Conservation (phyloP, 2,113 vertebrate species). For the Centrocercus urophasianus region DNA sequence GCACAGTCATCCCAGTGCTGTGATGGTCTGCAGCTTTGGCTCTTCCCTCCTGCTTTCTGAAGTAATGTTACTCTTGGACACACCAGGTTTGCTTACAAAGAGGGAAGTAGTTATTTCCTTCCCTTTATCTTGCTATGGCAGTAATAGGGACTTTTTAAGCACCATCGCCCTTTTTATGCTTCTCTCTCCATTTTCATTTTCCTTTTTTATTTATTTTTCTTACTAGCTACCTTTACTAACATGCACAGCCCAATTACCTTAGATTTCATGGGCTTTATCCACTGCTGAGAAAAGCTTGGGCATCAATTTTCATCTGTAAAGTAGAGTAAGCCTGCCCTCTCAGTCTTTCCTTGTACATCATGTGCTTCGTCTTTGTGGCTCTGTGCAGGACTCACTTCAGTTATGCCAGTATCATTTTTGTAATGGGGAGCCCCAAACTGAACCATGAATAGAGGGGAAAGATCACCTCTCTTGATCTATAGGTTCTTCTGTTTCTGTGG, state of each 20-base stretch:
- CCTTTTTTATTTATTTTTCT: background rate
- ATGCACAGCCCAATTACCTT: background rate
- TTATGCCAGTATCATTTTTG: background rate
- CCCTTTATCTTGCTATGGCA: background rate
- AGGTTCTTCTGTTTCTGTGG: fast-evolving
- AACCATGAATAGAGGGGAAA: background rate
- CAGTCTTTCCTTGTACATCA: background rate
- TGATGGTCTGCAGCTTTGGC: background rate
- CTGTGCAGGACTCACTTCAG: background rate
- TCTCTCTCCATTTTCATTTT: background rate
- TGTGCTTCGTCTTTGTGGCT: background rate
- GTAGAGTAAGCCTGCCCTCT: background rate
- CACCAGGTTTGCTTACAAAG: background rate
- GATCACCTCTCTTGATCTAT: background rate
- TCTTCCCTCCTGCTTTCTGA: background rate
- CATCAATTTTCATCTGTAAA: background rate
- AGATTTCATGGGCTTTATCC: background rate
- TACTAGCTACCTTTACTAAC: background rate
- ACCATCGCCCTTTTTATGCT: background rate
- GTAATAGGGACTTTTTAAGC: background rate
- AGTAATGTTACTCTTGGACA: background rate
- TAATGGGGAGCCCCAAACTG: background rate
- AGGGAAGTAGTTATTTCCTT: background rate
- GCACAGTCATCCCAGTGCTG: background rate
- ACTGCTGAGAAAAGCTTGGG: background rate